Evolutionary conservation across 2,797 vertebrate species (phyloP), one percentile per base, ranked within the genome.

Genomic region (Clarias fuscus): DNA sequence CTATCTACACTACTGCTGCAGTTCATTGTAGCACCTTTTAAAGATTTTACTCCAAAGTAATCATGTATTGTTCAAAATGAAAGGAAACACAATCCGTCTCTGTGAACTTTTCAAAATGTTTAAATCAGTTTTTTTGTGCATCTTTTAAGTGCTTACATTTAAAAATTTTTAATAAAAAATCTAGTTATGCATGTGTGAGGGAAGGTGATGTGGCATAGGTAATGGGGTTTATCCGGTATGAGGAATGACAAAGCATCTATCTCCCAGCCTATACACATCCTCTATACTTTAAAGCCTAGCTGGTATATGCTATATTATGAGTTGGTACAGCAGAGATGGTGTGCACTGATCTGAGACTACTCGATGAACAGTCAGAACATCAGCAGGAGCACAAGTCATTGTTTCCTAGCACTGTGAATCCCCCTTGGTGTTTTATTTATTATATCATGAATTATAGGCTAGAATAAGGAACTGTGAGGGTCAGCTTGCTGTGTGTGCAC

Each of bases 401-500:
- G 88, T 89, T 89, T 86, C 84, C 79, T 62, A 37, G 77, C 85
- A 53, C 85, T 88, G 80, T 76, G 65, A 72, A 64, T 85, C 85
- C 80, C 82, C 43, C 56, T 84, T 86, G 85, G 86, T 90, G 88
- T 86, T 90, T 90, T 91, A 90, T 91, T 90, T 91, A 91, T 91
- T 89, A 88, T 88, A 87, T 90, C 85, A 88, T 82, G 83, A 91
- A 89, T 88, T 88, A 88, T 88, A 86, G 59, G 86, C 83, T 82
- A 70, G 82, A 83, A 87, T 87, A 85, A 85, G 86, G 83, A 64
- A 84, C 84, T 83, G 78, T 89, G 75, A 89, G 86, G 86, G 87
- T 90, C 86, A 88, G 84, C 62, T 85, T 83, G 61, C 79, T 86
- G 84, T 88, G 65, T 13, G 30, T 65, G 82, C 70, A 56, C 17